phyloP scores from a whole-genome alignment of 2,797 vertebrate species.

The Melanotaenia boesemani region DNA sequence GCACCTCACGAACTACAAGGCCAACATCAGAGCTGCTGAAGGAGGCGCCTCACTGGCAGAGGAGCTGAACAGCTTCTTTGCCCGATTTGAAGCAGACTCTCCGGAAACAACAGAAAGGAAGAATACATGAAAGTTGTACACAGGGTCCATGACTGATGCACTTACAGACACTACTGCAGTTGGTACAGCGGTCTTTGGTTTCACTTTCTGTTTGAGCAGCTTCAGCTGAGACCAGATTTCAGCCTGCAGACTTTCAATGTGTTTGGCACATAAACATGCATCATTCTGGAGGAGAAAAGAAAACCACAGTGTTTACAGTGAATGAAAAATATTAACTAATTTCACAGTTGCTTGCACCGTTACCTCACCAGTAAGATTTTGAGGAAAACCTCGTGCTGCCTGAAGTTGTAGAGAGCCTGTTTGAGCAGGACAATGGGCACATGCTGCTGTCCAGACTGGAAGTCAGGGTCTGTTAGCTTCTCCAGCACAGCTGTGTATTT shows the following conservation, averaged over 20 bases:
- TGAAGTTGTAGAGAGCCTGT: conserved; percentile 88
- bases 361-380: conserved; percentile 88
- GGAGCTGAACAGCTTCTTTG: no score
- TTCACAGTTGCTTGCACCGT: not conserved
- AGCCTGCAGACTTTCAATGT: conserved; percentile 80
- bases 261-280: conserved; percentile 78
- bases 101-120: not conserved
- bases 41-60: no score
- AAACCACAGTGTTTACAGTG: not conserved
- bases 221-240: conserved; percentile 82
- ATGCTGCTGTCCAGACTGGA: not conserved
- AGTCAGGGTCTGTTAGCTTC: conserved; percentile 51
- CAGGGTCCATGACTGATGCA: conserved; percentile 23
- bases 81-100: no score
- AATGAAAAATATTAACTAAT: no score
- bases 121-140: not conserved
- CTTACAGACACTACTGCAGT: conserved; percentile 90
- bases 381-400: conserved; percentile 91
- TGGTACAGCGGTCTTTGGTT: conserved; percentile 82
- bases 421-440: conserved; percentile 74
- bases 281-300: conserved; percentile 83
- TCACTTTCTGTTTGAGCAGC: conserved; percentile 80
- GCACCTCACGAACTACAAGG: no score
- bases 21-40: no score
- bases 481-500: conserved; percentile 88